A percentile compares a stretch with the other conserved stretches of the same genome.
Evolutionary conservation across 2,113 vertebrate genomes (phyloP).

Genomic region (Apeltes quadracus): DNA sequence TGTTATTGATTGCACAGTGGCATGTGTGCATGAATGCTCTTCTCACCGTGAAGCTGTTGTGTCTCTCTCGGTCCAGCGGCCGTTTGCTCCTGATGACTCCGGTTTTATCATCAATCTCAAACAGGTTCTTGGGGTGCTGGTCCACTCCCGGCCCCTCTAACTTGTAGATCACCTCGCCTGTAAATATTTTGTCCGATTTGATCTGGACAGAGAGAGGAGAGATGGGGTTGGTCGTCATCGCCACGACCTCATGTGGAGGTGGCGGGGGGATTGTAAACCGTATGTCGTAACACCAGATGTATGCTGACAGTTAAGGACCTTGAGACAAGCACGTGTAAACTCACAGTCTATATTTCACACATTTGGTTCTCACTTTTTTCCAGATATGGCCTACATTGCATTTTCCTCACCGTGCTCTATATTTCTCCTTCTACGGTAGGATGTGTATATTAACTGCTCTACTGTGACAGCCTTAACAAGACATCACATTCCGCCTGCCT

Average conservation of each 20-base stretch:
- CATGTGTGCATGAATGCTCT: constrained; percentile 13
- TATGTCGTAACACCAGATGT: constrained; percentile 56
- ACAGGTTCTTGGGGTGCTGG: constrained; percentile 89
- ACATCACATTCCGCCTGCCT: constrained; percentile 30
- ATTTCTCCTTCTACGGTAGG: constrained; percentile 7
- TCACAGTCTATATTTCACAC: constrained; percentile 28
- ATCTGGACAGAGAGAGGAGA: constrained; percentile 80
- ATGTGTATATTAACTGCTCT: constrained; percentile 17
- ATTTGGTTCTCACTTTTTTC: constrained; percentile 14
- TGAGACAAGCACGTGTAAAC: constrained; percentile 31
- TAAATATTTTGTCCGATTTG: constrained; percentile 93
- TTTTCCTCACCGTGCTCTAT: constrained; percentile 21
- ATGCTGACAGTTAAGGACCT: constrained; percentile 36
- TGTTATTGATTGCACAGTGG: not conserved
- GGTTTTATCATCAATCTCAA: constrained; percentile 91
- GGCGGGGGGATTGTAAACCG: constrained; percentile 16
- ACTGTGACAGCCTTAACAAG: constrained; percentile 20
- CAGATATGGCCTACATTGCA: constrained; percentile 18
- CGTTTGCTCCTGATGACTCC: constrained; percentile 90
- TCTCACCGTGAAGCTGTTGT: constrained; percentile 87
- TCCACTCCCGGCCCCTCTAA: constrained; percentile 95
- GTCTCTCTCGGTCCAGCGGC: constrained; percentile 91
- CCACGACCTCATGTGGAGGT: constrained; percentile 23
- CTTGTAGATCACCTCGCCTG: constrained; percentile 91
- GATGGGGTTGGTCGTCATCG: constrained; percentile 34